Conservation (phyloP, 2,113 vertebrate species). For the Pelobates fuscus region DNA sequence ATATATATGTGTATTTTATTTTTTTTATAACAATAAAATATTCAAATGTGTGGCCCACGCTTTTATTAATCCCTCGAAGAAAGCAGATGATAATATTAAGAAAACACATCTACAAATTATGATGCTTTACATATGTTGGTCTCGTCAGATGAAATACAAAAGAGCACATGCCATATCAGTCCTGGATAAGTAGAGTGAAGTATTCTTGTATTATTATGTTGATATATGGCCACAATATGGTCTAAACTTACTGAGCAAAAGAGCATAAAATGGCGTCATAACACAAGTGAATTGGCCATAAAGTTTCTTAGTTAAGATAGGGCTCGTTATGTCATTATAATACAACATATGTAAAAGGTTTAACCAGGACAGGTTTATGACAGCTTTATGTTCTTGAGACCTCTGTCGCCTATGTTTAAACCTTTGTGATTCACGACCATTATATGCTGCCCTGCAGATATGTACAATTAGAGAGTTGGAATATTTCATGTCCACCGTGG, state of each 20-base stretch:
- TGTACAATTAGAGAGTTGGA: neutral
- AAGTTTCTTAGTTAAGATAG: slow-evolving; percentile 23
- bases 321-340: slow-evolving; percentile 20
- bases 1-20: too few species aligned
- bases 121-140: too few species aligned
- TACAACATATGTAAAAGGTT: slow-evolving; percentile 29
- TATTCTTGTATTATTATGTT: neutral
- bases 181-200: neutral
- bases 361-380: slow-evolving; percentile 27
- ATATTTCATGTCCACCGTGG: too few species aligned
- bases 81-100: too few species aligned
- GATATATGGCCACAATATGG: slow-evolving; percentile 22
- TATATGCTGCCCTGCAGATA: neutral
- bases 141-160: too few species aligned
- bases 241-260: neutral
- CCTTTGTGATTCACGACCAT: neutral
- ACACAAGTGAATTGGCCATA: slow-evolving; percentile 29
- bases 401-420: neutral
- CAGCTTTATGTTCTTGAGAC: neutral
- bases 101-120: too few species aligned
- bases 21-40: too few species aligned
- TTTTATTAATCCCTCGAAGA: too few species aligned
- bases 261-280: slow-evolving; percentile 31
- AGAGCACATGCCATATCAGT: neutral
- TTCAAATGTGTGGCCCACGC: too few species aligned